Conservation (phyloP, 1,140 invertebrate species). For the Leguminivora glycinivorella region DNA sequence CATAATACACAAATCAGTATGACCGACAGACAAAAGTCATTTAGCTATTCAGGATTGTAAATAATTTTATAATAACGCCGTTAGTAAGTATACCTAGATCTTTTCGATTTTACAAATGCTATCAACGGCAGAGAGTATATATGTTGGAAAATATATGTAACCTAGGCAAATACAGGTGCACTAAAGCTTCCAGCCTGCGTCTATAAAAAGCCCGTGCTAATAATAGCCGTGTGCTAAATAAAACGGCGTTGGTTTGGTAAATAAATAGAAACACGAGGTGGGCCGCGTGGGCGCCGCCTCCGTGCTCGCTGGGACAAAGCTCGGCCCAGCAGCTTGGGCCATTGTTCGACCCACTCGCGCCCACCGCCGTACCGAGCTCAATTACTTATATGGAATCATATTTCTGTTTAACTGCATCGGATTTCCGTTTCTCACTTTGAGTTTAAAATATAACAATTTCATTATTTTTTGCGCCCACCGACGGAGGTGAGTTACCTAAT, state of each 20-base stretch:
- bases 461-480: no score
- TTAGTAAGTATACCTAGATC: no score
- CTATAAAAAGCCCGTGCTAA: slow-evolving; percentile 36
- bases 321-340: background rate
- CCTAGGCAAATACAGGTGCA: background rate
- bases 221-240: slow-evolving; percentile 50
- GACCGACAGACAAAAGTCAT: no score
- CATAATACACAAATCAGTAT: no score
- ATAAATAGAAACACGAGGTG: slow-evolving; percentile 49
- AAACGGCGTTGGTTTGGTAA: slow-evolving; percentile 44
- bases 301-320: background rate
- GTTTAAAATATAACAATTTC: no score
- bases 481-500: no score
- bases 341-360: background rate
- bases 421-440: no score
- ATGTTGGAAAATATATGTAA: no score
- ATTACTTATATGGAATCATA: background rate
- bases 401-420: background rate
- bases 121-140: no score
- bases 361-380: background rate
- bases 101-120: no score
- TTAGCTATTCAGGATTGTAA: no score
- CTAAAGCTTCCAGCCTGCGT: background rate
- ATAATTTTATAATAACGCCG: no score
- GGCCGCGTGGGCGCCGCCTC: slow-evolving; percentile 34